These are phyloP conservation scores for Drosophila tripunctata DNA, from an alignment of 2,888 invertebrate genomes.

Conservation along the genomic window DNA sequence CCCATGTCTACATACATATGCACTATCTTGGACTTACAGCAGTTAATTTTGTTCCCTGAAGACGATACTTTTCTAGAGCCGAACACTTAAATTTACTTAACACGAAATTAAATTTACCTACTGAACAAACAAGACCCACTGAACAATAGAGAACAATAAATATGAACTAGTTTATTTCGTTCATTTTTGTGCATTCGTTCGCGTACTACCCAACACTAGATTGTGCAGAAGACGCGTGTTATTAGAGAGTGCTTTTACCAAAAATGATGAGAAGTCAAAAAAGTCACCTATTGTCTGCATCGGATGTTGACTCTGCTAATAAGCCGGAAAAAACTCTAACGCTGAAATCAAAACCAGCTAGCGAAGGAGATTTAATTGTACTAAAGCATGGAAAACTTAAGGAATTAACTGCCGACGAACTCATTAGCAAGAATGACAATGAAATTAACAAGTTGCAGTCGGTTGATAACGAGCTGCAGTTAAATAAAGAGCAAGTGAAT, in stretches of 20 bases:
- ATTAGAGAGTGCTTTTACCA: background rate
- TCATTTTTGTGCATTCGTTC: too few relatives aligned
- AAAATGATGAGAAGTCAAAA: conserved; percentile 3
- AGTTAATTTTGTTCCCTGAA: too few relatives aligned
- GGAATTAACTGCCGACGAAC: background rate
- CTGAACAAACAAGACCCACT: too few relatives aligned
- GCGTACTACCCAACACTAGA: too few relatives aligned
- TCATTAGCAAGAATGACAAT: conserved; percentile 6
- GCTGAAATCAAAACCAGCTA: background rate
- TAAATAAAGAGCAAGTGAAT: background rate
- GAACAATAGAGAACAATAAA: too few relatives aligned
- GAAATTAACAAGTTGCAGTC: background rate
- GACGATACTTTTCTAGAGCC: too few relatives aligned
- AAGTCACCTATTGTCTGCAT: background rate
- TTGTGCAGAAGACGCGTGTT: background rate
- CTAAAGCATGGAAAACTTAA: background rate
- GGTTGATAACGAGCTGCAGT: background rate
- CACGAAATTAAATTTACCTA: too few relatives aligned
- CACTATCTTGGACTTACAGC: too few relatives aligned
- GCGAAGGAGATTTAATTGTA: background rate
- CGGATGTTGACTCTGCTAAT: background rate
- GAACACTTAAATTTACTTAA: too few relatives aligned
- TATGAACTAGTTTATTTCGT: too few relatives aligned
- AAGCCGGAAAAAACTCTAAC: background rate
- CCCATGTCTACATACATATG: background rate